Evolutionary conservation across 2,888 invertebrate species (phyloP), one percentile per base, ranked within the genome.

Genomic region (Carpatolechia fugitivella): DNA sequence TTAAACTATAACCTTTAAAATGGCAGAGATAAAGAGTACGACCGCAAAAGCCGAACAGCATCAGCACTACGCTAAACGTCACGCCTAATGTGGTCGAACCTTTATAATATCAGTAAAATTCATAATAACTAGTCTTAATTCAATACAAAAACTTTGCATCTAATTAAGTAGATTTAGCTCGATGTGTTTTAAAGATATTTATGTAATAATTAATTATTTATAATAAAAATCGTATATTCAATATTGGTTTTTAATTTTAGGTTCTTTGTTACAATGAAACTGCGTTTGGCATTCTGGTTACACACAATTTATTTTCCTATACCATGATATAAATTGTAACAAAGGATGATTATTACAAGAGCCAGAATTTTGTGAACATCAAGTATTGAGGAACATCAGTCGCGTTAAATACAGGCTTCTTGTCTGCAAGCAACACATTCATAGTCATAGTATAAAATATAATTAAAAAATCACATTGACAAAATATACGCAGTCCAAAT

Each of bases 281-380:
- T 78, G 63, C 80, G 60, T 60, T 78, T 64, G 62, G 73, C 78
- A 78, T 83, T 74, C 87, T 89, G 89, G 80, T 85, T 86, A 88
- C 89, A 90, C 89, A 88, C 88, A 86, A 74, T 82, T 82, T 86
- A 83, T 86, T 89, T 75, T 71, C 72, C 82, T 85, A 85, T 85
- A 85, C 74, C 80, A 83, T 84, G 82, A 84, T 87, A 86, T 78
- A 84, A 86, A 84, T 82, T 75, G 81, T 87, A 89, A 89, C 87
- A 81, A 79, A 89, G 76, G 85, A 85, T 86, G 83, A 80, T 80
- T 83, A 84, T 74, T 81, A 76, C 31, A 51, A 51, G 36, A 71
- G 72, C 73, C 70, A 73, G 70, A 76, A 73, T 69, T 72, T 78
- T 65, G 74, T 72, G 75, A 79, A 80, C 78, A 68, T 80, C 66